Base-by-base conservation (phyloP, 2,888 invertebrate species). In the Trichogramma dendrolimi region DNA sequence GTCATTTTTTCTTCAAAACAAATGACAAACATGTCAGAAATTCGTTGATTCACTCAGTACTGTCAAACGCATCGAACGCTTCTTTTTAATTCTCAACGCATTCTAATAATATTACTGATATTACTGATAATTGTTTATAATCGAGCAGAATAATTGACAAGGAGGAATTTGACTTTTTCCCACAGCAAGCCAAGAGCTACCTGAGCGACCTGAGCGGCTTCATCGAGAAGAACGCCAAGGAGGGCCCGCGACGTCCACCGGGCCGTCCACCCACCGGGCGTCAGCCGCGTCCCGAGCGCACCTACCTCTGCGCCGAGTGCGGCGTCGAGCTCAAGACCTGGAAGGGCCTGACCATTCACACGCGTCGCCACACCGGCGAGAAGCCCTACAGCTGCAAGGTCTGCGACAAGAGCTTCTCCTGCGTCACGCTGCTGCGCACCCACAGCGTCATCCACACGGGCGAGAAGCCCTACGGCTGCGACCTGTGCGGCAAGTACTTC, bases 361-460 rank as follows among this genome's bases (percentile, higher is more conserved):
- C 74, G 46, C 65, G 76, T 3, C 75, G 75, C 62, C 77, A 77
- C 63, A 77, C 76, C 5, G 77, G 75, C 6, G 78, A 77, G 43
- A 73, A 73, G 44, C 76, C 75, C 0, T 75, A 71, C 58, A 71
- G 68, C 1, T 75, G 75, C 62, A 69, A 70, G n/a, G 67, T 71
- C 7, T 75, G 75, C 62, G 73, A 70, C 46, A 76, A 75, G 60
- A 70, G 72, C 58, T 76, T 76, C 60, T 70, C 73, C 4, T 74
- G 75, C 62, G 72, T 75, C 58, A 75, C 74, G 0, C 62, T 83
- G 14, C 68, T 86, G 56, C 81, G 80, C 43, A 78, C 82, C 0
- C 86, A 86, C 48, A 60, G 55, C n/a, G 70, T 68, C 6, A 72
- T 71, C 0, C 75, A 75, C 53, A 70, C 71, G 4, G 71, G 70